Evolutionary conservation across 1,140 invertebrate genomes (phyloP), one percentile per base, ranked within the genome.

Genomic region (Scaptomyza hsui): DNA sequence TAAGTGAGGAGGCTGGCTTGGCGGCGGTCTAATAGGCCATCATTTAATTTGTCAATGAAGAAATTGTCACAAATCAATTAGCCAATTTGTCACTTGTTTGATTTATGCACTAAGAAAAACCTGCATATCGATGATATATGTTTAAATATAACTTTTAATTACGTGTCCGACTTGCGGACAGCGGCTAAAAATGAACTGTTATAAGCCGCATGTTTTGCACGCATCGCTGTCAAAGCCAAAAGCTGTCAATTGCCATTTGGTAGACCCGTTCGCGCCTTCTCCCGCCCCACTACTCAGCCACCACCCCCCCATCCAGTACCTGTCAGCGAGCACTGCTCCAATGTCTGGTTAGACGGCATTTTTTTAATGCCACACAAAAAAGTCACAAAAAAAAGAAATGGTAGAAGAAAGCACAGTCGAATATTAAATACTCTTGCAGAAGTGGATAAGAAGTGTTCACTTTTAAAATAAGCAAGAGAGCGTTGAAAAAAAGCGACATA

Each of bases 341-440:
- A 35, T 65, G 55, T 67, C 63, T 68, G 70, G 70, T 72, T 72
- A 59, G 63, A 72, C 70, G 32, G 55, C 70, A 72, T 72, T 72
- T 72, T 69, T 68, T 60, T 29, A 29, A 53, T 61, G 69, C 37
- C 26, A n/a, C 18, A 48, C 42, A 48, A 59, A 57, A 47, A 53
- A 26, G 4, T 10, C 13, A 21, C n/a, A n/a, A n/a, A 44, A 37
- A 32, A 60, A 41, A 51, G 3, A 41, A 37, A 13, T 16, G 0
- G 4, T n/a, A n/a, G n/a, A n/a, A n/a, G 16, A 47, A 24, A 3
- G 13, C 10, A 16, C 2, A 37, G 4, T n/a, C 32, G 32, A 37
- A 37, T 37, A 37, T n/a, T 4, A 37, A 3, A 37, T 37, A 37
- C 32, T 4, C 32, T 35, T 37, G 32, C 32, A n/a, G 4, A 7